Conservation (phyloP, 2,113 vertebrate species). For the Otus sunia region DNA sequence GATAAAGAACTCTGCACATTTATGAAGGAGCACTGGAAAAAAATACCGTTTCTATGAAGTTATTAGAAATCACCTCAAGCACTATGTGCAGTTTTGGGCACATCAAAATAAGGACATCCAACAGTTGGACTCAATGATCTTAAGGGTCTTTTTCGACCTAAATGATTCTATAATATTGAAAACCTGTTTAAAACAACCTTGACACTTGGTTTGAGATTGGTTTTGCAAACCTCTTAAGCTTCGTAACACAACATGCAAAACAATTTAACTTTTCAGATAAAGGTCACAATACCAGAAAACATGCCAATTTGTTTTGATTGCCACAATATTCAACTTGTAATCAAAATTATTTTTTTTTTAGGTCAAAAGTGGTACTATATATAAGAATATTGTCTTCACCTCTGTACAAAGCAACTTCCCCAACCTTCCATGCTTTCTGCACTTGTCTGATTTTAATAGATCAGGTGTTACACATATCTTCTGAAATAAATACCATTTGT, state of each 20-base stretch:
- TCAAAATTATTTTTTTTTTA: not conserved
- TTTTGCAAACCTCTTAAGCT: not conserved
- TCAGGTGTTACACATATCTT: not conserved
- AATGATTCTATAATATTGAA: not conserved
- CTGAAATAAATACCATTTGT: not conserved
- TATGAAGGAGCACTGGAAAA: not conserved
- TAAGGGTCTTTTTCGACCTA: not conserved
- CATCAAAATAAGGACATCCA: not conserved
- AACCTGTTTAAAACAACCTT: not conserved
- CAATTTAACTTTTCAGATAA: not conserved
- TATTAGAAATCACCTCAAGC: not conserved
- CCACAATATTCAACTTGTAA: not conserved
- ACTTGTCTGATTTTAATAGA: not conserved
- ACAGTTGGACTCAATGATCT: not conserved
- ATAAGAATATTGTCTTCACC: not conserved
- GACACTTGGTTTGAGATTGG: not conserved
- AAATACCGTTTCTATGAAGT: not conserved
- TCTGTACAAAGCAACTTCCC: not conserved
- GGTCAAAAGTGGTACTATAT: not conserved
- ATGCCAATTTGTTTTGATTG: not conserved
- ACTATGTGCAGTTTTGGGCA: no score
- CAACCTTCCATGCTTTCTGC: not conserved
- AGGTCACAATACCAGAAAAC: not conserved
- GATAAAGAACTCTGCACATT: not conserved
- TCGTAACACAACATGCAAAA: not conserved